Base-by-base conservation (phyloP, 2,888 invertebrate genomes). In the Chrysotoxum bicinctum region DNA sequence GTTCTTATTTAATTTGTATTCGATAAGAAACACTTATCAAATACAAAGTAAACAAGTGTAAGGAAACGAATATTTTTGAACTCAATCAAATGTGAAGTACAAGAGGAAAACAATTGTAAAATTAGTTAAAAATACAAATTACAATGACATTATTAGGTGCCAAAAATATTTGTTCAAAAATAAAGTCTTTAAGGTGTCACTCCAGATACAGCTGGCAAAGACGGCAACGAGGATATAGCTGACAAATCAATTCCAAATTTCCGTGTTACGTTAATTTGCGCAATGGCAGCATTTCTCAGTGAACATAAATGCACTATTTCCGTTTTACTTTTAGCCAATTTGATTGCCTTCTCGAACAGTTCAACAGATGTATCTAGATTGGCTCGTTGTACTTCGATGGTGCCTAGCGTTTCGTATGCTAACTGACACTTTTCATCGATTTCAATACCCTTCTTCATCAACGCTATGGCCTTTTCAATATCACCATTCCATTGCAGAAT, bases 361-460 rank as follows among this genome's bases (percentile, higher is more conserved):
- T 95, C 95, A 87, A 98, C 94, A 3, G 98, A 98, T 88, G 95
- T 93, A 77, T 94, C 93, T 87, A 98, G 93, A 91, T 98, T 93
- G 95, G 97, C 96, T 93, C 92, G 90, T 93, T 98, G 98, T 87
- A 98, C 97, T 94, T 98, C 98, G 87, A 99, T 96, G 30, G 98
- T 97, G 88, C 97, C 98, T 84, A 98, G 93, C 54, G 98, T 98
- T 93, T 99, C 99, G 91, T 97, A 98, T 9, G 97, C 98, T 93
- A 98, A 96, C 92, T 97, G 97, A 93, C 98, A 98, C 91, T 96
- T 97, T 66, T 96, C 95, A 93, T 99, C 99, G 89, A 97, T 93
- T 90, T 96, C 94, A 87, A 98, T 95, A 1, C 97, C 97, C 91
- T 95, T 94, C 87, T 95, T 94, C 89, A 98, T 96, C 80, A 96